phyloP scores from a whole-genome alignment of 2,888 invertebrate species.

The Cantharis lateralis region DNA sequence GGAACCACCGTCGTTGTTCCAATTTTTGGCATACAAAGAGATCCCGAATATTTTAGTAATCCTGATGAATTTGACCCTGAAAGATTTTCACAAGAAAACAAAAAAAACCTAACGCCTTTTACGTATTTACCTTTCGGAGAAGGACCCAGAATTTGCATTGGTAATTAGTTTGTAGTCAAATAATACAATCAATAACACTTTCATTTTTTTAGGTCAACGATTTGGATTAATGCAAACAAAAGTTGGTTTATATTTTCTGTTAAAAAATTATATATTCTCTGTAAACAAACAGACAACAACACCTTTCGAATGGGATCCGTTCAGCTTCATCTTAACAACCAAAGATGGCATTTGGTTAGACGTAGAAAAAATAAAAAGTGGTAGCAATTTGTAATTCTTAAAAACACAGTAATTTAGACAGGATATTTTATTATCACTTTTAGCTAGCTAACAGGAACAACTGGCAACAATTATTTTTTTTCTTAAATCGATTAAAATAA shows the following conservation, averaged over 20 bases:
- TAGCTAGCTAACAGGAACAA: slow-evolving; percentile 27
- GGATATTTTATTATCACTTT: slow-evolving; percentile 20
- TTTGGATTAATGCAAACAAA: neutral
- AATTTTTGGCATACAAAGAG: slow-evolving; percentile 8
- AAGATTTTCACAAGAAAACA: slow-evolving; percentile 11
- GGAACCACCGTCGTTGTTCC: slow-evolving; percentile 43
- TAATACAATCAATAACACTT: neutral
- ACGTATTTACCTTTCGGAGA: slow-evolving; percentile 37
- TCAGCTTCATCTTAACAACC: neutral
- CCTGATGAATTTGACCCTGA: slow-evolving; percentile 20
- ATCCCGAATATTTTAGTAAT: slow-evolving; percentile 16
- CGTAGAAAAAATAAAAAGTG: neutral
- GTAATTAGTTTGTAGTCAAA: neutral
- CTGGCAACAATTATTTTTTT: slow-evolving; percentile 19
- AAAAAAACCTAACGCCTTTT: neutral
- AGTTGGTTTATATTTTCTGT: neutral
- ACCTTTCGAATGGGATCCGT: neutral
- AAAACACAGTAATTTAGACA: neutral
- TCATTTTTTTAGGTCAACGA: neutral
- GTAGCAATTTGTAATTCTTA: neutral
- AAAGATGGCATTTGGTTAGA: neutral
- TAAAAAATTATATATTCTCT: neutral
- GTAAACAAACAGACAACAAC: neutral
- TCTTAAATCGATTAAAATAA: slow-evolving; percentile 13
- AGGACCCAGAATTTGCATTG: neutral